phyloP scores from a whole-genome alignment of 2,113 vertebrate species.

The Eulemur rufifrons region DNA sequence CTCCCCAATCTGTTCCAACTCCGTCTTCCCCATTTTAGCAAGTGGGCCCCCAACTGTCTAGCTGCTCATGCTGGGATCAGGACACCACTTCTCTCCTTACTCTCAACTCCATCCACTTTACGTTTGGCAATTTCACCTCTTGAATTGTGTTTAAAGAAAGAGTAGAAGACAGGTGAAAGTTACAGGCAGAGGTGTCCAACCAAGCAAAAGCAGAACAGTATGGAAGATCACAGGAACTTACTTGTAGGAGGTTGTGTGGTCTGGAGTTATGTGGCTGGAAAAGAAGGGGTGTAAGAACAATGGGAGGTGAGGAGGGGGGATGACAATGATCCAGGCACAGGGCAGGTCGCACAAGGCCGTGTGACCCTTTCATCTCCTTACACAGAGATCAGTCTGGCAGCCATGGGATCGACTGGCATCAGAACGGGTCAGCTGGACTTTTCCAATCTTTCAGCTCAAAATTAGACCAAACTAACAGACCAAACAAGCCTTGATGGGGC shows the following conservation, averaged over 20 bases:
- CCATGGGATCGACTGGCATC: background rate
- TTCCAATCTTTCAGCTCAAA: background rate
- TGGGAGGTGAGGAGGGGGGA: background rate
- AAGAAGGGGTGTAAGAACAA: accelerated
- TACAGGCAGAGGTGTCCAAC: background rate
- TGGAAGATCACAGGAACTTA: background rate
- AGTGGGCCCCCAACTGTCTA: background rate
- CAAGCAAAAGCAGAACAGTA: background rate
- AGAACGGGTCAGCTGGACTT: background rate
- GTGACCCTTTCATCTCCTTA: no score
- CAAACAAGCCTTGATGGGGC: background rate
- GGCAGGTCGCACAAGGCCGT: background rate
- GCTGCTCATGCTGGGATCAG: background rate
- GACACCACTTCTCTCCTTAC: background rate
- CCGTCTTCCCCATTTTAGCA: background rate
- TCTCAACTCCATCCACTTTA: background rate
- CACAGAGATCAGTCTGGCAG: background rate
- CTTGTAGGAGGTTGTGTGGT: accelerated
- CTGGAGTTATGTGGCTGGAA: background rate
- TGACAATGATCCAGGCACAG: accelerated
- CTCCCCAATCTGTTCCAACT: no score
- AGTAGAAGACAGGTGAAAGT: background rate
- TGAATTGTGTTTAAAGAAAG: background rate
- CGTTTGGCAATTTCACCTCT: background rate
- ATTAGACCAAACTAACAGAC: background rate